Evolutionary conservation across 2,113 vertebrate genomes (phyloP), one percentile per base, ranked within the genome.

Genomic region (Lycaon pictus): DNA sequence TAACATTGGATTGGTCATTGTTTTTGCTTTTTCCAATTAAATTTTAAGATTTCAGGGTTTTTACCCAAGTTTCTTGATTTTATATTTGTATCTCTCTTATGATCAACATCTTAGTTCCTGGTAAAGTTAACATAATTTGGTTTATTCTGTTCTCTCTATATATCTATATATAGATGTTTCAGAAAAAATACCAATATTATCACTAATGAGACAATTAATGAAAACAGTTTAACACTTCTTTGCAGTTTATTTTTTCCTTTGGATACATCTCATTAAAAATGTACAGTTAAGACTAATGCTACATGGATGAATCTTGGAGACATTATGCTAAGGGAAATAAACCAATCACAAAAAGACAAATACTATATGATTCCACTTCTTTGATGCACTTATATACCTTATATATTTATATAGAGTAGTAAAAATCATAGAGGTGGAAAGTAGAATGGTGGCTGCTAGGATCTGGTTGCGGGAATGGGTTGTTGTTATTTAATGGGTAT

Each of bases 21-120:
- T 84, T 86, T 76, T 37, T 51, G 16, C 22, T 58, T 85, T 92
- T 86, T 88, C 19, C 84, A 94, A 88, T 83, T 92, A 94, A 88
- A 71, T 72, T 83, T 77, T 56, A 88, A 60, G 27, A 71, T 77
- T 88, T 82, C 71, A 84, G 35, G 48, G 5, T 43, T 92, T 88
- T 94, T 88, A 84, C 25, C 55, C 17, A 87, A 62, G 9, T 87
- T 91, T 29, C 51, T 94, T 88, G 11, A 82, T 60, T 87, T 93
- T 91, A 27, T 71, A 91, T 87, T 62, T 93, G 58, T 91, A 63
- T 91, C 37, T 86, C 74, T 79, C 55, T 87, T 71, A 88, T 25
- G 62, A 67, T 63, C 25, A 86, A 69, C 20, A 76, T 55, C 58
- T 91, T 91, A n/a, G 17, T 85, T 90, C 58, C 55, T 89, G 48